Evolutionary conservation across 2,888 invertebrate species (phyloP).

Genomic region (Tetragonula carbonaria): DNA sequence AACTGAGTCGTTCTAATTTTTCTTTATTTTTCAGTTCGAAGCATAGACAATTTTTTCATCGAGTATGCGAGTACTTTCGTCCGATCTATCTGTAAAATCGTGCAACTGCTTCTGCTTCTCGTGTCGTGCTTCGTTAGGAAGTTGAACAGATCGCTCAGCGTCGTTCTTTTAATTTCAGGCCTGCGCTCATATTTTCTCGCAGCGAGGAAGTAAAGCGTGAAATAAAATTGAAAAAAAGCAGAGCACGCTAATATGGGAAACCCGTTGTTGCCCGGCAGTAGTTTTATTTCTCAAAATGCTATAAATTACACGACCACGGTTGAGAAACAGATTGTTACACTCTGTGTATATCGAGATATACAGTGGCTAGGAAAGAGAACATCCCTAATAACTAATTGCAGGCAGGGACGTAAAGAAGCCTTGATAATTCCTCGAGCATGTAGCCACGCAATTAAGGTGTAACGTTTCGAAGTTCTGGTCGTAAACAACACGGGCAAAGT

Average conservation of each 20-base stretch:
- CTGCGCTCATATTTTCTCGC: neutral
- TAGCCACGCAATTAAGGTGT: constrained; percentile 78
- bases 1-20: neutral
- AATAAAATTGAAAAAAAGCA: neutral
- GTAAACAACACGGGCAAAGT: constrained; percentile 82
- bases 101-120: too few species aligned
- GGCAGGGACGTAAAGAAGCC: constrained; percentile 69
- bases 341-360: constrained; percentile 14
- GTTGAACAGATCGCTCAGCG: too few species aligned
- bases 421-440: constrained; percentile 78
- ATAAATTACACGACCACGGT: constrained; percentile 8
- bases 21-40: too few species aligned
- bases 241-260: neutral
- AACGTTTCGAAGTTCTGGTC: constrained; percentile 79
- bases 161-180: neutral
- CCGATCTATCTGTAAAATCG: too few species aligned
- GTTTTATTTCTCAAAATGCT: too few species aligned
- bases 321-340: constrained; percentile 40
- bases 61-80: too few species aligned
- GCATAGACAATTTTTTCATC: too few species aligned
- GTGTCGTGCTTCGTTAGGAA: too few species aligned
- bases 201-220: neutral
- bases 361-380: constrained; percentile 17
- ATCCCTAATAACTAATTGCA: constrained; percentile 62
- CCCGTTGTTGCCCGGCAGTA: too few species aligned